Base-by-base conservation (phyloP, 2,113 vertebrate species). In the Piaya cayana region DNA sequence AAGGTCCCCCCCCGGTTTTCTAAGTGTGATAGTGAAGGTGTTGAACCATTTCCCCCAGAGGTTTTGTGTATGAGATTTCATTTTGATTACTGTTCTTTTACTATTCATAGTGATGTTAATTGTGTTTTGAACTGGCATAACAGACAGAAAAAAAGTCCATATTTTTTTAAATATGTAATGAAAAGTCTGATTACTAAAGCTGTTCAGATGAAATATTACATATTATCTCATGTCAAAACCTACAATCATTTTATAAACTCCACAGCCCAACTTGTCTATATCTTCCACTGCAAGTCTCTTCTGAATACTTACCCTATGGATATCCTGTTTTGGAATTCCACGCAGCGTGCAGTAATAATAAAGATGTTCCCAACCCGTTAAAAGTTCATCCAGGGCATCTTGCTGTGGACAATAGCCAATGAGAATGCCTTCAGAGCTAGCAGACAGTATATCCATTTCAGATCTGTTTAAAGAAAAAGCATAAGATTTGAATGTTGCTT, bases 281-380 rank as follows among this genome's bases (percentile, higher is more conserved):
- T 7, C 4, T 56, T 9, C 27, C 8, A 25, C 22, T 11, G 7
- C 6, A 93, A 69, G 55, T n/a, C 8, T 32, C 2, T 47, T 68
- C 52, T 79, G 30, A 11, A 23, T 26, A 37, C 59, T 92, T 86
- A 98, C 98, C 96, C 97, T 85, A 15, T 6, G 47, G 50, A 97
- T 75, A 55, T 30, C 21, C 6, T 78, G 65, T 15, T 91, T 95
- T 20, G 97, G 97, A 77, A 98, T 89, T 60, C 98, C 98, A 14
- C 92, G 94, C 16, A 98, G 86, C 5, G 86, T 93, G 53, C 98
- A 98, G 90, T 98, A 98, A 71, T 97, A 98, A 21, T 80, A 87
- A 49, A 98, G 97, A 52, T 98, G 98, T 13, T 98, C 98, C 98
- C 97, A 94, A 9, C 97, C 97, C 0, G 96, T 98, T 85, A 98